These are phyloP conservation scores for Orius insidiosus DNA, from an alignment of 1,140 invertebrate genomes.

Conservation along the genomic window DNA sequence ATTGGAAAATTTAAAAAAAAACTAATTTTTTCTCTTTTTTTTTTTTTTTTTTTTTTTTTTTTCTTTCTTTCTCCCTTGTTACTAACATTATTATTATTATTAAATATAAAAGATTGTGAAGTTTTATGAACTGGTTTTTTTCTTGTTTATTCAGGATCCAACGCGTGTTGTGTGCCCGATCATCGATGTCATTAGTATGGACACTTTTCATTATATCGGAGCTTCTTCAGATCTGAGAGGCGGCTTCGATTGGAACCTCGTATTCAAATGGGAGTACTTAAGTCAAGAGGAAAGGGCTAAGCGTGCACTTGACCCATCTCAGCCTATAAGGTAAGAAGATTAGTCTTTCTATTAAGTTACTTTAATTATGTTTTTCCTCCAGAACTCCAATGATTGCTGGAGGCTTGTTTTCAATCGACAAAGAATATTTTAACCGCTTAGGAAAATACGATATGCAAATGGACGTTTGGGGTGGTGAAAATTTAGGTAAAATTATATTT, in stretches of 20 bases:
- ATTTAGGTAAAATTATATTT: slow-evolving; percentile 37
- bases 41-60: too few relatives aligned
- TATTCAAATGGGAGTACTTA: slow-evolving; percentile 90
- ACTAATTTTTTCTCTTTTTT: too few relatives aligned
- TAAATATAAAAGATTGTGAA: too few relatives aligned
- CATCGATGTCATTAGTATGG: slow-evolving; percentile 96
- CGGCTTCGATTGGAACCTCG: slow-evolving; percentile 96
- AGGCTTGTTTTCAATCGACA: slow-evolving; percentile 85
- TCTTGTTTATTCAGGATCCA: slow-evolving; percentile 42
- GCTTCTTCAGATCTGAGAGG: slow-evolving; percentile 78
- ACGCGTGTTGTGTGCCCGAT: slow-evolving; percentile 84
- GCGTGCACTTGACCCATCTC: slow-evolving; percentile 45
- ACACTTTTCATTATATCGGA: slow-evolving; percentile 92
- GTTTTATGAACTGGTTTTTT: too few relatives aligned
- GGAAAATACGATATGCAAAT: slow-evolving; percentile 95
- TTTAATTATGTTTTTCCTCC: slow-evolving; percentile 8
- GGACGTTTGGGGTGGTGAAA: slow-evolving; percentile 91
- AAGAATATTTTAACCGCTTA: slow-evolving; percentile 79
- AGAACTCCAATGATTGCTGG: slow-evolving; percentile 88
- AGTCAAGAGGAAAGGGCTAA: slow-evolving; percentile 61
- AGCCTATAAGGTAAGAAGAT: slow-evolving; percentile 39
- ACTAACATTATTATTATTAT: too few relatives aligned
- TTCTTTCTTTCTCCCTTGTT: too few relatives aligned
- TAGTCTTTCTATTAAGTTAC: neutral
- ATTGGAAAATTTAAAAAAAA: too few relatives aligned